A percentile compares a stretch with the other conserved stretches of the same genome.
Conservation (phyloP, 2,888 invertebrate species). For the Ptychoptera contaminata region DNA sequence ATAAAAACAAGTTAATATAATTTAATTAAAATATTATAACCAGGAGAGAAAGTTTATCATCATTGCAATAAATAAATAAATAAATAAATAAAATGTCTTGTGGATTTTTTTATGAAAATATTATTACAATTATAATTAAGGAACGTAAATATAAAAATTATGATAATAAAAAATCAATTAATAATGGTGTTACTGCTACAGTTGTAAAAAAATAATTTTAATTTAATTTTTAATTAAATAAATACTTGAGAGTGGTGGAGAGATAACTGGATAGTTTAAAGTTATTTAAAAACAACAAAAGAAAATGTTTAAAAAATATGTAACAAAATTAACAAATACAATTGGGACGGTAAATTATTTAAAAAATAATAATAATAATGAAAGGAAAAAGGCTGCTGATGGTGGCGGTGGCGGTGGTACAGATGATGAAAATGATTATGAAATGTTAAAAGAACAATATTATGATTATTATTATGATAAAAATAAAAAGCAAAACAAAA, state of each 20-base stretch:
- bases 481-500: not conserved
- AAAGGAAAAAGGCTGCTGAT: constrained; percentile 4
- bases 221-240: too few relatives aligned
- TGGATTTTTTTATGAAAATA: constrained; percentile 27
- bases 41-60: too few relatives aligned
- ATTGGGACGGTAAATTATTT: constrained; percentile 16
- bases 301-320: constrained; percentile 29
- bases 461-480: too few relatives aligned
- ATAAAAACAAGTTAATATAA: too few relatives aligned
- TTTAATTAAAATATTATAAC: too few relatives aligned
- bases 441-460: not conserved
- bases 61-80: not conserved
- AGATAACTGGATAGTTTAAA: too few relatives aligned
- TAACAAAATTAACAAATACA: constrained; percentile 26
- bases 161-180: not conserved
- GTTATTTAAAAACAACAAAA: too few relatives aligned
- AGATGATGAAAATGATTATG: not conserved
- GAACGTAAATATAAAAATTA: constrained; percentile 10
- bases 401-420: too few relatives aligned
- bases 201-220: too few relatives aligned
- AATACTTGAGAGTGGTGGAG: too few relatives aligned
- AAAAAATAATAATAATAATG: not conserved
- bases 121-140: constrained; percentile 21
- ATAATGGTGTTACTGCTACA: not conserved
- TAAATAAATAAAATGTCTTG: constrained; percentile 23